phyloP scores from a whole-genome alignment of 2,888 invertebrate genomes.

The Stenoptilia bipunctidactyla region DNA sequence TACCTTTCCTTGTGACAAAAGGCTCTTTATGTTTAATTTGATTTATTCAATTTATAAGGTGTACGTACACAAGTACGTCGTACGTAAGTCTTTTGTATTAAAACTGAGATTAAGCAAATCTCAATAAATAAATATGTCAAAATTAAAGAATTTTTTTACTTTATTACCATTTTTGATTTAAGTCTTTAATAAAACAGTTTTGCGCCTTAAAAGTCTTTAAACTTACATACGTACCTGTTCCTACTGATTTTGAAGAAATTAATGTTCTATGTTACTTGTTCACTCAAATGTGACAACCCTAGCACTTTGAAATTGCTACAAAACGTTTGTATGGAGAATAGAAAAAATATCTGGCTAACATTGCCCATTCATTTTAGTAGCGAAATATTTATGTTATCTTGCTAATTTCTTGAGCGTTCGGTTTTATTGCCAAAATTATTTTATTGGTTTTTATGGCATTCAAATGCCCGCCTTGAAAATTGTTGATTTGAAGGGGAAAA shows the following conservation, averaged over 20 bases:
- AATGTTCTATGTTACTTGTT: background rate
- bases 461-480: background rate
- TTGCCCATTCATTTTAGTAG: background rate
- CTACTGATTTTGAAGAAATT: background rate
- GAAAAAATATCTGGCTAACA: background rate
- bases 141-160: background rate
- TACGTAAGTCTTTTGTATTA: background rate
- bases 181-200: background rate
- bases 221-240: background rate
- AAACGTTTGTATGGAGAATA: background rate
- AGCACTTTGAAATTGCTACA: background rate
- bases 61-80: background rate
- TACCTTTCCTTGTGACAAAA: background rate
- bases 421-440: background rate
- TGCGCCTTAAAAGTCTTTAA: background rate
- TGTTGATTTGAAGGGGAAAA: background rate
- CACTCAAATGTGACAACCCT: background rate
- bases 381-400: background rate
- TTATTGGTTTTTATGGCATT: background rate
- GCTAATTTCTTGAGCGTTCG: background rate
- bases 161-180: background rate
- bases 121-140: background rate
- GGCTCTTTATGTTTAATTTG: background rate
- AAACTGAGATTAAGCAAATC: background rate
- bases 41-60: background rate